Base-by-base conservation (phyloP, 2,797 vertebrate species). In the Ptychadena robeensis region DNA sequence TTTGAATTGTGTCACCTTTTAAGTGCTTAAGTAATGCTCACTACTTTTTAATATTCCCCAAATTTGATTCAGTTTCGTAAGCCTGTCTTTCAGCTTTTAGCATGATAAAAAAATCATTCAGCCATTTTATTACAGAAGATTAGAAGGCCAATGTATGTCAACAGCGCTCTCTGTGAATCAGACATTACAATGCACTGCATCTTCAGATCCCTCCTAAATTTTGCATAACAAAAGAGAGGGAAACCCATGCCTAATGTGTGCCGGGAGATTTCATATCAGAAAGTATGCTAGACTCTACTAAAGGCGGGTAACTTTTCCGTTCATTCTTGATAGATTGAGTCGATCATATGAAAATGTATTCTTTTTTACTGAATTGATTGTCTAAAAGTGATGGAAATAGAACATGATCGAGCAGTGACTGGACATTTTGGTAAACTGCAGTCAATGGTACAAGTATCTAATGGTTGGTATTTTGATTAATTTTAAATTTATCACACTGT, bases 101-200 rank as follows among this genome's bases (percentile, higher is more conserved):
- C 44, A 61, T 40, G 37, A 76, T 76, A 76, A 66, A 77, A 66
- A 32, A 35, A 66, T n/a, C 37, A 66, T 77, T 40, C 4, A 48
- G 18, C 28, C 27, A 44, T 48, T 77, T 77, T 77, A 67, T 77
- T 48, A 67, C 38, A 4, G 63, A 22, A 25, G 18, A 66, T n/a
- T 48, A 66, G 48, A 77, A 77, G 74, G 74, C 63, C 74, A 77
- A 18, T 77, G 63, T 48, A 66, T 77, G 74, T 77, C 74, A 77
- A n/a, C 32, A 30, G 63, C 37, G 25, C 37, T 65, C 35, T 67
- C 48, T 67, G 37, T 44, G 32, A 66, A 40, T 10, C 27, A 34
- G 74, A 48, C 38, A 34, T 66, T 77, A 66, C 28, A 34, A 48
- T 32, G 37, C 22, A 66, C 7, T 18, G 61, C 12, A 32, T 65